phyloP scores from a whole-genome alignment of 2,797 vertebrate species.

The Chiroxiphia lanceolata region DNA sequence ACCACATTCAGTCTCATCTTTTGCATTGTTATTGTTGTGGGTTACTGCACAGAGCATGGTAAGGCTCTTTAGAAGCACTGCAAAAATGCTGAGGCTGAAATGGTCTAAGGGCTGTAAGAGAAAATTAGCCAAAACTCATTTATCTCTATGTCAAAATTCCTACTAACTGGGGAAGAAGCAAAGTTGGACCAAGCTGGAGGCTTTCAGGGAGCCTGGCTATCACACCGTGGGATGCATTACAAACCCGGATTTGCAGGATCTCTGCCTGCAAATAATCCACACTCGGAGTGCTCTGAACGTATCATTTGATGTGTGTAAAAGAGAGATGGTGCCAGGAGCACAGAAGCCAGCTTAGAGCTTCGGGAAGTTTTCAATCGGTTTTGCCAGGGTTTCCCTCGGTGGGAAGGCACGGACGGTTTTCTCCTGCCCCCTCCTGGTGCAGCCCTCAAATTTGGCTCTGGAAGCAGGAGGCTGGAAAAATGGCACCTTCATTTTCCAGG shows the following conservation, averaged over 20 bases:
- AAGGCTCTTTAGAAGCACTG: background rate
- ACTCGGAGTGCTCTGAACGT: background rate
- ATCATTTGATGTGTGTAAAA: slow-evolving; percentile 41
- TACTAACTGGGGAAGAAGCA: background rate
- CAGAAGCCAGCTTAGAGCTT: slow-evolving; percentile 48
- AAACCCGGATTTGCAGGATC: slow-evolving; percentile 51
- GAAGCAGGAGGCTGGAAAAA: background rate
- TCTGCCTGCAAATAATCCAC: slow-evolving; percentile 36
- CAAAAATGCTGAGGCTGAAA: background rate
- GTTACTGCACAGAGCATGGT: background rate
- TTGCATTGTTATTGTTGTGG: background rate
- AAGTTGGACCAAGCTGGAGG: background rate
- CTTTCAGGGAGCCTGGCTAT: slow-evolving; percentile 19
- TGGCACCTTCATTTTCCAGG: slow-evolving; percentile 3
- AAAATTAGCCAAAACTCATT: slow-evolving; percentile 37
- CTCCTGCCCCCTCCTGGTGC: slow-evolving; percentile 71
- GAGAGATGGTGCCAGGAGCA: slow-evolving; percentile 44
- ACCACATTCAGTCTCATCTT: background rate
- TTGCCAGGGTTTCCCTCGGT: slow-evolving; percentile 29
- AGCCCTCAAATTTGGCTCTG: slow-evolving; percentile 31
- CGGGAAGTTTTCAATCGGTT: slow-evolving; percentile 32
- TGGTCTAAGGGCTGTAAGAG: background rate
- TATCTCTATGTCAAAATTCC: slow-evolving; percentile 36
- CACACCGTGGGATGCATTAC: background rate
- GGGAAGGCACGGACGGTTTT: slow-evolving; percentile 36